Base-by-base conservation (phyloP, 1,140 invertebrate species). In the Lepidurus apus region DNA sequence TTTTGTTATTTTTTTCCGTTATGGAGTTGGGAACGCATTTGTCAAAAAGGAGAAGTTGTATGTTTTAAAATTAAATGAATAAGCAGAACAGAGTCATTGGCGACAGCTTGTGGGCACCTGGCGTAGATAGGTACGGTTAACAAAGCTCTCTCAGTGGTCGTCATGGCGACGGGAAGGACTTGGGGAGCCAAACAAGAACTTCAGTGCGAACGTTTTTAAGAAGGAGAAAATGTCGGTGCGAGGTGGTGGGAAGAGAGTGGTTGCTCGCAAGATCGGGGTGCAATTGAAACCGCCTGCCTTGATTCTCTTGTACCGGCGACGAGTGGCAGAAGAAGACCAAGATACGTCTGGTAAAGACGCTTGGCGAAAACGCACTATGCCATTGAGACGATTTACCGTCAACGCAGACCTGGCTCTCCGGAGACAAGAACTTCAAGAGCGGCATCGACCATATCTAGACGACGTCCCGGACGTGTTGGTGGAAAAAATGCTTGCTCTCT, bases 351-450 rank as follows among this genome's bases (percentile, higher is more conserved):
- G 17, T 65, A 21, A 34, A 34, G 34, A 21, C 21, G 53, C 17
- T 65, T 65, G 53, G 53, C 53, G 53, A 65, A 65, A 65, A 65
- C 53, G 53, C 53, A 65, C 13, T 21, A 65, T 65, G 53, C 53
- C 53, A 65, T 65, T 65, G 53, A 65, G 53, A 65, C 17, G 53
- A 65, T 65, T 65, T 65, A 65, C 53, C 13, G 53, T 65, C 13
- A 65, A 65, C 53, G 53, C 53, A 65, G 53, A 65, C 53, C 21
- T 65, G 53, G 8, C 53, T 9, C 53, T 65, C 13, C n/a, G 53
- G 53, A 13, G 53, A 11, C 53, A 65, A 65, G 53, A 65, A 65
- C 53, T 65, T 65, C 53, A 65, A 65, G 53, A 65, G 53, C 8
- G 53, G n/a, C 53, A 65, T 65, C 53, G 53, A 65, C n/a, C 53